Evolutionary conservation across 2,888 invertebrate genomes (phyloP), one percentile per base, ranked within the genome.

Genomic region (Mycalesis mineus): DNA sequence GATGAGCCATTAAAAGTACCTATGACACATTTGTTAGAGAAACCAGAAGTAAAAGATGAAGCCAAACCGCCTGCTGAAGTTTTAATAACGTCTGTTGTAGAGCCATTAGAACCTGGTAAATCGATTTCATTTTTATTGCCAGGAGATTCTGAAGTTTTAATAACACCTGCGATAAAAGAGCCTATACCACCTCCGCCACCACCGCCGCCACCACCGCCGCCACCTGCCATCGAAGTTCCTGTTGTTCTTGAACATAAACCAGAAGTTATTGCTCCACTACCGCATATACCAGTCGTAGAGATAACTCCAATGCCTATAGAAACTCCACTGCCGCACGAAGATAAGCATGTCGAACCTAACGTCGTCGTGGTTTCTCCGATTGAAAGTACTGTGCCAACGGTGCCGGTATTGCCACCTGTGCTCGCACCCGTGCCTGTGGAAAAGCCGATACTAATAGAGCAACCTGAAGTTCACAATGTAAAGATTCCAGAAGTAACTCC

Each of bases 281-380:
- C 55, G 13, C 48, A 55, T 36, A 47, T 22, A 22, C 22, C 60
- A n/a, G 51, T 60, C 15, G 53, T 62, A 4, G 62, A 63, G 41
- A 55, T 63, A 56, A 53, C 60, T 9, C 64, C 61, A 56, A 61
- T 55, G 14, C 61, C 51, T 13, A 14, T 57, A 33, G 52, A 47
- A 47, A 13, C 41, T 31, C 42, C 49, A 3, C 56, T 58, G 9
- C 64, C 58, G 6, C 52, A 42, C 13, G 54, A 55, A 40, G 14
- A 28, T 28, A 17, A 14, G 6, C 50, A 29, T 22, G 13, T 58
- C 9, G 50, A 51, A 8, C n/a, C 56, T 15, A 54, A 57, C 42
- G 42, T 62, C 13, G 37, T 51, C 0, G 39, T 62, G 31, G 47
- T 17, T 31, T 42, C 48, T 52, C 36, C 56, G 2, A 33, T 58